Percentiles rank a stretch among this genome's conserved stretches.
Conservation (phyloP, 2,797 vertebrate genomes). For the Phaenicophaeus curvirostris region DNA sequence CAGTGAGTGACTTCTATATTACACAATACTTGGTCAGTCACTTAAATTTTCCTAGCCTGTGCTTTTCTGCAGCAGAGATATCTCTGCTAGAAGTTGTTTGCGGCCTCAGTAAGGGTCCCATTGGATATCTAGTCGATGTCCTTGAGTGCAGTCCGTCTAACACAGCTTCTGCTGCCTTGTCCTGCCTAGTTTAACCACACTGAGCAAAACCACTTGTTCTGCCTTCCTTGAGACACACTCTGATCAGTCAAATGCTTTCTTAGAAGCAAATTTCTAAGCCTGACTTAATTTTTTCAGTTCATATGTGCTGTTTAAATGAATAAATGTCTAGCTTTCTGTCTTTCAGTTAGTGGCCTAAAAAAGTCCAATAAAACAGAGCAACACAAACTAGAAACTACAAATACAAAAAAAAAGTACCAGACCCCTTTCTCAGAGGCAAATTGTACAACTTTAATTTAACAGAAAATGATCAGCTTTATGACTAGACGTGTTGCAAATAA, state of each 20-base stretch:
- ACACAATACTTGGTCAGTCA: background rate
- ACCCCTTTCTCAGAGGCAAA: slow-evolving; percentile 42
- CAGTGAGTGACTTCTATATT: background rate
- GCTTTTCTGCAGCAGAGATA: background rate
- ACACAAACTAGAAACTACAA: slow-evolving; percentile 36
- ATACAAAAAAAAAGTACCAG: slow-evolving; percentile 11
- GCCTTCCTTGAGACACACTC: background rate
- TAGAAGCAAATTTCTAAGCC: background rate
- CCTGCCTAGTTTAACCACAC: background rate
- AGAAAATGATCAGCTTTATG: slow-evolving; percentile 47
- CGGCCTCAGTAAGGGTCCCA: background rate
- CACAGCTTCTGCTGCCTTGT: background rate
- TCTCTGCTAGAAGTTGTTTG: background rate
- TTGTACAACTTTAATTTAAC: slow-evolving; percentile 48
- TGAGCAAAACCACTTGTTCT: accelerated
- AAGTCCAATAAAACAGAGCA: slow-evolving; percentile 32
- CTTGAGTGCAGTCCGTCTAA: background rate
- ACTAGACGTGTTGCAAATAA: slow-evolving; percentile 53
- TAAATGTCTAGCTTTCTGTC: background rate
- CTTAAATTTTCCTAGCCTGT: background rate
- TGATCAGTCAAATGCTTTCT: background rate
- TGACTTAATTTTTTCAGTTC: background rate
- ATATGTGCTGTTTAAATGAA: background rate
- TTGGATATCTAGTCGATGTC: background rate
- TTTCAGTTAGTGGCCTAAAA: slow-evolving; percentile 15